A percentile compares a stretch with the other conserved stretches of the same genome.
These are phyloP conservation scores for Achatina immaculata DNA, from an alignment of 1,140 invertebrate species.

Conservation along the genomic window DNA sequence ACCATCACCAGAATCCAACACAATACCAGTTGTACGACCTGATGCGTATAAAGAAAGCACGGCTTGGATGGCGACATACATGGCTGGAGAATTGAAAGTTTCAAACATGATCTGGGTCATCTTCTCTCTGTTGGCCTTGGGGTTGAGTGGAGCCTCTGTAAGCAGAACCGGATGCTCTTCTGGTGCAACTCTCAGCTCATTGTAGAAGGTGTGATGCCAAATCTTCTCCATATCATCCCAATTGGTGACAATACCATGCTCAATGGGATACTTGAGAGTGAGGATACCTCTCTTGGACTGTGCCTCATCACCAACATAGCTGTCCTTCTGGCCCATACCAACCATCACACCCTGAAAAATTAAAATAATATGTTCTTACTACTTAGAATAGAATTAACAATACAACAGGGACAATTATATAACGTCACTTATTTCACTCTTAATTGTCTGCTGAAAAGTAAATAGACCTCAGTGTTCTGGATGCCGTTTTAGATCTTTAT, in stretches of 20 bases:
- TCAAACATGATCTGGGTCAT: conserved; percentile 53
- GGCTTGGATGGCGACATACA: conserved; percentile 84
- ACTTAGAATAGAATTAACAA: no score
- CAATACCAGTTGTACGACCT: conserved; percentile 88
- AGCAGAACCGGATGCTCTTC: conserved; percentile 60
- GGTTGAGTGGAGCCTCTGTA: conserved; percentile 15
- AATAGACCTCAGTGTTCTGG: no score
- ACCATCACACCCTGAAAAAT: conserved; percentile 92
- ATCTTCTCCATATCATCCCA: no score
- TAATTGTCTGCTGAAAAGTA: no score
- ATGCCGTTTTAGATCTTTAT: no score
- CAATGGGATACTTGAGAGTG: conserved; percentile 76
- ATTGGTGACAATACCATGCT: no score
- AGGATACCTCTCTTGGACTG: conserved; percentile 86
- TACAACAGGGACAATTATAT: no score
- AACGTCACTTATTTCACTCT: no score
- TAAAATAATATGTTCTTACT: no score
- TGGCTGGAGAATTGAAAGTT: conserved; percentile 88
- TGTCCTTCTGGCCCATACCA: conserved; percentile 94
- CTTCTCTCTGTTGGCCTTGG: conserved; percentile 47
- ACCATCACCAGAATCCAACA: conserved; percentile 91
- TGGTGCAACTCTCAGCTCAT: no score
- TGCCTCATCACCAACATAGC: conserved; percentile 84
- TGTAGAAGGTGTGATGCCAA: no score
- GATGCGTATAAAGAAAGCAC: conserved; percentile 83